These are phyloP conservation scores for Pelvicachromis taeniatus DNA, from an alignment of 2,113 vertebrate genomes.

Conservation along the genomic window DNA sequence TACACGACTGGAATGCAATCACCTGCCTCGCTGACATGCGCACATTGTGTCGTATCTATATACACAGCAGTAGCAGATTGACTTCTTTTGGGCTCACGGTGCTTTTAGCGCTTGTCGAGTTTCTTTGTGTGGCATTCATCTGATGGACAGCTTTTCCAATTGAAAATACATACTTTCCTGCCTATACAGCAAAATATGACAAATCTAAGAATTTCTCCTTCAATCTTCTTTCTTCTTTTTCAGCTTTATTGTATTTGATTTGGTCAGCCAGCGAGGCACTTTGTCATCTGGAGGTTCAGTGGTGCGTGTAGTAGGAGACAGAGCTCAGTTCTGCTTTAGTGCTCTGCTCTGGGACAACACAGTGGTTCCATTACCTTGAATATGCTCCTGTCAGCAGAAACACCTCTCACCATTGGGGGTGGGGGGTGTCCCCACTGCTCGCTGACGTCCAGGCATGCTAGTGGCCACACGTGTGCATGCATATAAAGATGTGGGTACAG, in stretches of 20 bases:
- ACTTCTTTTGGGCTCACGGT: not conserved
- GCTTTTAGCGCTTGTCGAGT: not conserved
- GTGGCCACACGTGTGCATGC: not conserved
- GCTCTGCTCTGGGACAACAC: slow-evolving; percentile 54
- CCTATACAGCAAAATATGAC: slow-evolving; percentile 33
- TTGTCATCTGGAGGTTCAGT: slow-evolving; percentile 65
- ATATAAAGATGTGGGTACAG: not conserved
- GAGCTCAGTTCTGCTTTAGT: slow-evolving; percentile 68
- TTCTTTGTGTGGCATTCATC: not conserved
- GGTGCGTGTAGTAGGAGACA: slow-evolving; percentile 64
- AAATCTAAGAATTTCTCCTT: slow-evolving; percentile 51
- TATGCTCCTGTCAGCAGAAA: slow-evolving; percentile 73
- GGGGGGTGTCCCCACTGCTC: slow-evolving; percentile 2
- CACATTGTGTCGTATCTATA: not conserved
- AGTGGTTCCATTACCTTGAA: slow-evolving; percentile 70
- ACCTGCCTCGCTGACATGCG: not conserved
- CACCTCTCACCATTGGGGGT: slow-evolving; percentile 12
- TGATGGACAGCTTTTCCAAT: slow-evolving; percentile 18
- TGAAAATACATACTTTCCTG: slow-evolving; percentile 42
- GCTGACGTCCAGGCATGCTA: not conserved
- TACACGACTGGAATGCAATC: slow-evolving; percentile 6
- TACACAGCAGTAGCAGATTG: not conserved
- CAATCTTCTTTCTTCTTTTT: slow-evolving; percentile 41
- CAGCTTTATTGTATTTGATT: slow-evolving; percentile 61
- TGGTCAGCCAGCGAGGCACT: slow-evolving; percentile 57